These are phyloP conservation scores for Wiebesia pumilae DNA, from an alignment of 1,140 invertebrate genomes.

Conservation along the genomic window DNA sequence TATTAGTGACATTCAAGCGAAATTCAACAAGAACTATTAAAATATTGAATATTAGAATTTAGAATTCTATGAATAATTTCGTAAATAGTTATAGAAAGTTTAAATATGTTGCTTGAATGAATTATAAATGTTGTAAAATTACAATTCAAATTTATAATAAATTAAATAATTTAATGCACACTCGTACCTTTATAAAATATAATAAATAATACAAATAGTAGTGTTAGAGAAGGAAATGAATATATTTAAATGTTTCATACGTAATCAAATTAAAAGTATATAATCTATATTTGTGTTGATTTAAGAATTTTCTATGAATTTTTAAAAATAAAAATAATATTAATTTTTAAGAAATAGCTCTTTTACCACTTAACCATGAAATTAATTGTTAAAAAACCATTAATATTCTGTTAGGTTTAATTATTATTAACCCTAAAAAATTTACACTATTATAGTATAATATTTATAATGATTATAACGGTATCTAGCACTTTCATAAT, in stretches of 20 bases:
- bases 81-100: no score
- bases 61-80: neutral
- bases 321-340: no score
- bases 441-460: no score
- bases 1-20: neutral
- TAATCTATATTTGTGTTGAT: neutral
- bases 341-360: neutral
- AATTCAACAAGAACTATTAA: neutral
- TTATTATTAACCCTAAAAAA: no score
- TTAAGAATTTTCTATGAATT: neutral
- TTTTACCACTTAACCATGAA: neutral
- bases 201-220: neutral
- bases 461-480: no score
- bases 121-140: no score
- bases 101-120: no score
- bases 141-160: neutral
- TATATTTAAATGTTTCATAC: neutral
- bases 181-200: neutral
- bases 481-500: no score
- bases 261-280: neutral
- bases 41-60: neutral
- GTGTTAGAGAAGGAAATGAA: neutral
- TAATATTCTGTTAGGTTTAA: no score
- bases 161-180: conserved; percentile 3
- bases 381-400: no score